Base-by-base conservation (phyloP, 1,140 invertebrate species). In the Nephila pilipes region DNA sequence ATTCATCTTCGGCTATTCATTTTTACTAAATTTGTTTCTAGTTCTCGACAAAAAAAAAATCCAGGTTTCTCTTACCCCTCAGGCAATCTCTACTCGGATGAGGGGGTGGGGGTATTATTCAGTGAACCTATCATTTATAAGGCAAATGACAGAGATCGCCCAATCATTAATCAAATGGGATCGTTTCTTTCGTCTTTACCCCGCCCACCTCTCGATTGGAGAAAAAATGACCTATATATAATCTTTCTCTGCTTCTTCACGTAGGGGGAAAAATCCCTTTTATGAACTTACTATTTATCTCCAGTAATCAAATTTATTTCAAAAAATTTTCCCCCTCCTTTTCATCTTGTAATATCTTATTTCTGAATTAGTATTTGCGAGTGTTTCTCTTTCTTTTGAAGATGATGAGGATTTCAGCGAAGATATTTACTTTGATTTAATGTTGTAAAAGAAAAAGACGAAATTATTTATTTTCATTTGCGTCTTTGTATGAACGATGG, bases 141-240 rank as follows among this genome's bases (percentile, higher is more conserved):
- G 87, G 87, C 65, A 88, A 88, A 88, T 69, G 87, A 88, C 87
- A 88, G 87, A 88, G 60, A 88, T 88, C 63, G 36, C 25, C 87
- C 87, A 88, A 88, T 88, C 87, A 88, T 88, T 88, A 88, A 88
- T 88, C 87, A 88, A 54, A 88, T 85, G 25, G 55, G 83, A 85
- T 85, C 87, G n/a, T 88, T 88, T 75, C 87, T 69, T 38, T 54
- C 36, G 87, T 85, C 54, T 57, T 54, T 36, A 18, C 36, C 63
- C 60, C 60, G 87, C 58, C 60, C 87, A 60, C 60, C 65, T 32
- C 38, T 65, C 25, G 87, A 63, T 60, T 69, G 58, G 87, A 25
- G 65, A 55, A 69, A 69, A 88, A 88, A 88, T 88, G 87, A 88
- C 87, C 87, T 75, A 88, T 63, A 88, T 88, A 88, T 88, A 58